These are phyloP conservation scores for Bubo blakistoni DNA, from an alignment of 2,113 vertebrate genomes.

Conservation along the genomic window DNA sequence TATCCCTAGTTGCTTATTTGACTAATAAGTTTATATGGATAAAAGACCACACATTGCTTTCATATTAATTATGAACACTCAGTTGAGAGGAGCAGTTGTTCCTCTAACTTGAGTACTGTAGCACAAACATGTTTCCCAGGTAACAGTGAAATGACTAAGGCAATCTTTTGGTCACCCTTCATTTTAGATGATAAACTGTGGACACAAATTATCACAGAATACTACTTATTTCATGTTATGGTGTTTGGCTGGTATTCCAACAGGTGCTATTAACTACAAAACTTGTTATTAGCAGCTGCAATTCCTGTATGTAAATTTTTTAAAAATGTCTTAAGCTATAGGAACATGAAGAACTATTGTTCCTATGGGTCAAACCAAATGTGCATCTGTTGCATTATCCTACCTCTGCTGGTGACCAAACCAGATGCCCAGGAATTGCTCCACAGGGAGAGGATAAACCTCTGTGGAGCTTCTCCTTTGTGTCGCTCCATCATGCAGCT, in stretches of 20 bases:
- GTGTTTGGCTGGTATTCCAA: neutral
- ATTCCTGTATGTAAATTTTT: neutral
- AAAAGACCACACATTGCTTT: neutral
- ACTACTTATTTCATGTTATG: rapidly evolving
- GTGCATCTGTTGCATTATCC: neutral
- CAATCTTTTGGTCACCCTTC: neutral
- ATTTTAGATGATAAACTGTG: neutral
- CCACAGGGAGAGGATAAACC: neutral
- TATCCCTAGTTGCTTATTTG: neutral
- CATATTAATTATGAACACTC: neutral
- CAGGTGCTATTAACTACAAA: neutral
- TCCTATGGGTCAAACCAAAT: neutral
- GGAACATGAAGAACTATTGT: neutral
- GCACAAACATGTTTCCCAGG: neutral
- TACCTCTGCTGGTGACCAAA: neutral
- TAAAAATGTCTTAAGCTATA: neutral
- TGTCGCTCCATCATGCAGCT: neutral
- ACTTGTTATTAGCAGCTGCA: neutral
- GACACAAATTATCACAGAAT: neutral
- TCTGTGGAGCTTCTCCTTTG: neutral
- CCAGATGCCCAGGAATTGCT: neutral
- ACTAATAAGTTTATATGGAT: neutral
- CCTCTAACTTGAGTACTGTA: neutral
- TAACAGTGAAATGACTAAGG: neutral
- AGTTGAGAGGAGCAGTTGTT: neutral